Percentiles rank a stretch among this genome's conserved stretches.
phyloP scores from a whole-genome alignment of 1,140 invertebrate species.

The Drosophila varians region DNA sequence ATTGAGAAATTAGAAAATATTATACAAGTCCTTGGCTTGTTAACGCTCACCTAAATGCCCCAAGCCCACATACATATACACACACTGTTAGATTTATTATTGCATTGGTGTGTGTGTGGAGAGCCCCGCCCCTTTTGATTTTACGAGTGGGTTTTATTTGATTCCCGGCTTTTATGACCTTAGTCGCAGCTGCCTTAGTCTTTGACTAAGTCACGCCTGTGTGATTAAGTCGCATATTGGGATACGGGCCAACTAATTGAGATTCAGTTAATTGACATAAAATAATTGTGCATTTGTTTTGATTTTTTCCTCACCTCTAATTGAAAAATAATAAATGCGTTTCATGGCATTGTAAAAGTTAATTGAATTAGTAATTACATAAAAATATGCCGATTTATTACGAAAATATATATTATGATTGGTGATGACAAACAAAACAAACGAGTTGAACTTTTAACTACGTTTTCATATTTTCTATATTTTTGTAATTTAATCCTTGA shows the following conservation, averaged over 20 bases:
- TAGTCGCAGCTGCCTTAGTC: slow-evolving; percentile 8
- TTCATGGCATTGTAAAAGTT: slow-evolving; percentile 18
- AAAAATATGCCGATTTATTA: slow-evolving; percentile 20
- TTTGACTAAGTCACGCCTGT: slow-evolving; percentile 9
- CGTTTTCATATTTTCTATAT: too few relatives aligned
- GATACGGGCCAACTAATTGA: slow-evolving; percentile 20
- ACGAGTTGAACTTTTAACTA: too few relatives aligned
- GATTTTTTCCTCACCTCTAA: slow-evolving; percentile 3
- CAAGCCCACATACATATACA: slow-evolving; percentile 18
- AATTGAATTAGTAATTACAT: slow-evolving; percentile 40
- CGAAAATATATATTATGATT: slow-evolving; percentile 1
- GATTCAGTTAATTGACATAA: slow-evolving; percentile 18
- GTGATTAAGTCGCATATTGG: slow-evolving; percentile 11
- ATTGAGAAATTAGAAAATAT: slow-evolving; percentile 83
- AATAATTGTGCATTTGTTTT: slow-evolving; percentile 24
- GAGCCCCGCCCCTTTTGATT: slow-evolving; percentile 14
- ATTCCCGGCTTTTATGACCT: slow-evolving; percentile 36
- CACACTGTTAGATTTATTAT: slow-evolving; percentile 48
- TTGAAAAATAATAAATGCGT: slow-evolving; percentile 42
- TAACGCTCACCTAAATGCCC: slow-evolving; percentile 63
- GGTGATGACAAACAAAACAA: slow-evolving; percentile 30
- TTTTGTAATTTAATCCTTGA: too few relatives aligned
- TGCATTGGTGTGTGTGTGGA: slow-evolving; percentile 31
- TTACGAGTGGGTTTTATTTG: slow-evolving; percentile 60
- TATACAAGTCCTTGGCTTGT: slow-evolving; percentile 76